These are phyloP conservation scores for Margaritifera margaritifera DNA, from an alignment of 2,888 invertebrate genomes.

Conservation along the genomic window DNA sequence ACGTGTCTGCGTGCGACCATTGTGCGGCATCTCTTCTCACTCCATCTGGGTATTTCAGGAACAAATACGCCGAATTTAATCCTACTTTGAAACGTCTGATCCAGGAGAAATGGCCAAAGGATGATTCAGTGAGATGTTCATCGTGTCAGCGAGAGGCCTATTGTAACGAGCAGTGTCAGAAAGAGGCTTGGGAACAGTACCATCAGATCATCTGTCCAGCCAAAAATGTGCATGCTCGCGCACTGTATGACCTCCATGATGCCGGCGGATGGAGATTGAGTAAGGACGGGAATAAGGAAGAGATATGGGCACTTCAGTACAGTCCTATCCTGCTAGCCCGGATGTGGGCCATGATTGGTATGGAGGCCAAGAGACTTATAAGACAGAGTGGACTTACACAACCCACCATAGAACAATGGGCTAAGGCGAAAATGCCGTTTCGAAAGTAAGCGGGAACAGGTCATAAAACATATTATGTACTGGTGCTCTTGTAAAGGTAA, in stretches of 20 bases:
- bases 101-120: slow-evolving; percentile 56
- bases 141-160: slow-evolving; percentile 58
- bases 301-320: slow-evolving; percentile 57
- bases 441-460: slow-evolving; percentile 49
- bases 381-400: slow-evolving; percentile 31
- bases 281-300: slow-evolving; percentile 38
- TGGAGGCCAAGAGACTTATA: slow-evolving; percentile 54
- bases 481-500: too few relatives aligned
- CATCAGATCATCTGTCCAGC: slow-evolving; percentile 83
- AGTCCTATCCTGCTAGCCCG: slow-evolving; percentile 57
- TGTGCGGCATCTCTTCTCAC: slow-evolving; percentile 92
- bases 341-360: slow-evolving; percentile 59
- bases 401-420: slow-evolving; percentile 60
- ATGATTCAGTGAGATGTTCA: slow-evolving; percentile 44
- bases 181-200: slow-evolving; percentile 81
- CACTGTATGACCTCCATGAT: slow-evolving; percentile 51
- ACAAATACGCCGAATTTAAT: slow-evolving; percentile 36
- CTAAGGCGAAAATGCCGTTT: slow-evolving; percentile 59
- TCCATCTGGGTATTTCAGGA: slow-evolving; percentile 79
- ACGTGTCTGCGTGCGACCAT: slow-evolving; percentile 87
- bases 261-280: slow-evolving; percentile 46
- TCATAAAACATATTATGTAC: too few relatives aligned
- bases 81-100: slow-evolving; percentile 33
- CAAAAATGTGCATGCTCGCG: slow-evolving; percentile 38
- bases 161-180: slow-evolving; percentile 79